These are phyloP conservation scores for Augochlorella aurata DNA, from an alignment of 2,888 invertebrate genomes.

Conservation along the genomic window DNA sequence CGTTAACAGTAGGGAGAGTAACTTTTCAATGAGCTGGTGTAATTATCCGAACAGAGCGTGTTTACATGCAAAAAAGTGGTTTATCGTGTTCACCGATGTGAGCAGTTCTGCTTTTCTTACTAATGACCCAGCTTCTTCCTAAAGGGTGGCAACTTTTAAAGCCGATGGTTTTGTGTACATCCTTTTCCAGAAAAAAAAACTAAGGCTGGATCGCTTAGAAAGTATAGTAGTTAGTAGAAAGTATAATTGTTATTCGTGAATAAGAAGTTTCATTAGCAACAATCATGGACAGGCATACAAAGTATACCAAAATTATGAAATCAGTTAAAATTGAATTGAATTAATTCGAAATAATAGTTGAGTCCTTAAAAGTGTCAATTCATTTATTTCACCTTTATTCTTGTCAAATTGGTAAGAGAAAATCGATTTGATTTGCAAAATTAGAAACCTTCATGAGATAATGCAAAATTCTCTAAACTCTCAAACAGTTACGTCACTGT, in stretches of 20 bases:
- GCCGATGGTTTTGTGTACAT: slow-evolving; percentile 24
- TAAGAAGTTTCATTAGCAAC: too few relatives aligned
- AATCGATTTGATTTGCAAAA: too few relatives aligned
- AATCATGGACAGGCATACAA: too few relatives aligned
- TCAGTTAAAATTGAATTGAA: too few relatives aligned
- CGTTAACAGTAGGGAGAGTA: slow-evolving; percentile 15
- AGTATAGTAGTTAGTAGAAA: neutral
- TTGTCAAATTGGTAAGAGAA: too few relatives aligned
- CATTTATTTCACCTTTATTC: too few relatives aligned
- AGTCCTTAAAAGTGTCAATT: too few relatives aligned
- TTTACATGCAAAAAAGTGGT: slow-evolving; percentile 51
- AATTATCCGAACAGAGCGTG: slow-evolving; percentile 42
- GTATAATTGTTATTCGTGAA: neutral
- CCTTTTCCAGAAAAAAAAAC: slow-evolving; percentile 3
- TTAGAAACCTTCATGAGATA: too few relatives aligned
- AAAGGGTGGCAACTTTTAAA: slow-evolving; percentile 46
- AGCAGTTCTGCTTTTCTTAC: slow-evolving; percentile 50
- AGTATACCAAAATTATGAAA: too few relatives aligned
- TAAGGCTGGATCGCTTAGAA: neutral
- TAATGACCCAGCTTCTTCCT: slow-evolving; percentile 45
- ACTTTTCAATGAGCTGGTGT: slow-evolving; percentile 31
- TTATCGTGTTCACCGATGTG: slow-evolving; percentile 53
- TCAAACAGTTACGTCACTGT: too few relatives aligned
- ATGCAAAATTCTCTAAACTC: too few relatives aligned
- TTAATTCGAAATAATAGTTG: too few relatives aligned